Base-by-base conservation (phyloP, 2,797 vertebrate species). In the Poecilia wingei region DNA sequence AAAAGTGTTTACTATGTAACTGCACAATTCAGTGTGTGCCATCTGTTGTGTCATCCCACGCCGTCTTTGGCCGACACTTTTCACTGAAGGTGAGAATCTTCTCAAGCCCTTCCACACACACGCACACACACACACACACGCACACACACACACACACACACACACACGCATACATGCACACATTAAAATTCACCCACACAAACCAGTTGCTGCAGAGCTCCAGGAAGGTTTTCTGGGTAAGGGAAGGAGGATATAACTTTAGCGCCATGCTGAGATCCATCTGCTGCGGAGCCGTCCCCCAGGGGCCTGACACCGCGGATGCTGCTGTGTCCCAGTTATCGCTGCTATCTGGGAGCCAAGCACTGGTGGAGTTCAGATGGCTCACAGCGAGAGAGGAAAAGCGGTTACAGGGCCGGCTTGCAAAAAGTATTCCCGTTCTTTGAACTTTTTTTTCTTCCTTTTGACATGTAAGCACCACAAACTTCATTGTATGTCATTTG, bases 181-280 rank as follows among this genome's bases (percentile, higher is more conserved):
- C 28, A 66, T 43, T 43, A 25, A 68, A 66, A 79, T 79, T 76
- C 49, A 79, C 46, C 36, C 49, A 55, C 55, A 83, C 53, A 68
- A 72, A 77, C 73, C 57, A 59, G 51, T 75, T 78, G 87, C 86
- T 74, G 79, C 87, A 74, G 84, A 76, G 78, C 66, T 82, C 1
- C 28, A 31, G 76, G 79, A 66, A 77, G 76, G 71, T 64, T 86
- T 77, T 71, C 16, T 85, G 77, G 78, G 47, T 84, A 72, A 71
- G 72, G 88, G 85, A 80, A 78, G 79, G 84, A 83, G 85, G 88
- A 84, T 83, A 87, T 85, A 85, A 87, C 85, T 88, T 88, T 72
- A 89, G 86, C 73, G 45, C 46, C 92, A 85, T 1, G 72, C 91
- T 83, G 91, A 75, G 88, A 70, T 91, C 93, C 93, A 94, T 93